phyloP scores from a whole-genome alignment of 2,888 invertebrate species.

The Galerucella nymphaeae region DNA sequence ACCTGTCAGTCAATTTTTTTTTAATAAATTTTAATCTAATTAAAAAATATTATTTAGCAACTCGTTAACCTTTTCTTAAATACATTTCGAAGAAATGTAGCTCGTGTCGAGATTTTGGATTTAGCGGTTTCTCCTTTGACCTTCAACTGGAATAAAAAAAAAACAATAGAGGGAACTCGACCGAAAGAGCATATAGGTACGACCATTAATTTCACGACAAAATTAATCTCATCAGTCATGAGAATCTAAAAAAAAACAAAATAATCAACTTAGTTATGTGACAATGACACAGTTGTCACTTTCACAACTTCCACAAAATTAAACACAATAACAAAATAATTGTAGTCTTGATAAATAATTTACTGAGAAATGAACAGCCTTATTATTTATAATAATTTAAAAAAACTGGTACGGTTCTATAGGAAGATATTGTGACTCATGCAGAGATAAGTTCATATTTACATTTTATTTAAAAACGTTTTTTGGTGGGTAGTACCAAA shows the following conservation, averaged over 20 bases:
- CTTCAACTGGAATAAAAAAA: neutral
- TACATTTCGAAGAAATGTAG: neutral
- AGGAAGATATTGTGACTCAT: neutral
- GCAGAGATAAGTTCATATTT: conserved; percentile 8
- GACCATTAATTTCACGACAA: conserved; percentile 3
- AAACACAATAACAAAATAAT: neutral
- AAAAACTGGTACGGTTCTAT: neutral
- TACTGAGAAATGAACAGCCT: neutral
- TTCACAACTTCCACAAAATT: conserved; percentile 23
- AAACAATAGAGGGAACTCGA: neutral
- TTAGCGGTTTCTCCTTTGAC: conserved; percentile 5
- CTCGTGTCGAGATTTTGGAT: neutral
- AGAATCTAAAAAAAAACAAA: conserved; percentile 21
- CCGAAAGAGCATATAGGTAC: neutral
- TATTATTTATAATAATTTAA: neutral
- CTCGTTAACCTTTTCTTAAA: neutral
- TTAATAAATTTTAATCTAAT: neutral
- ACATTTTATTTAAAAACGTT: conserved; percentile 9
- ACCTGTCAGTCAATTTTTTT: neutral
- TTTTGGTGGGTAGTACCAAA: neutral
- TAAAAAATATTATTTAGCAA: neutral
- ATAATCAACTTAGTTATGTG: conserved; percentile 28
- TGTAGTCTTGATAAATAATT: neutral
- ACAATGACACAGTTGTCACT: conserved; percentile 41
- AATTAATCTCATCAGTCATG: neutral